Base-by-base conservation (phyloP, 2,797 vertebrate genomes). In the Anguilla obscura region DNA sequence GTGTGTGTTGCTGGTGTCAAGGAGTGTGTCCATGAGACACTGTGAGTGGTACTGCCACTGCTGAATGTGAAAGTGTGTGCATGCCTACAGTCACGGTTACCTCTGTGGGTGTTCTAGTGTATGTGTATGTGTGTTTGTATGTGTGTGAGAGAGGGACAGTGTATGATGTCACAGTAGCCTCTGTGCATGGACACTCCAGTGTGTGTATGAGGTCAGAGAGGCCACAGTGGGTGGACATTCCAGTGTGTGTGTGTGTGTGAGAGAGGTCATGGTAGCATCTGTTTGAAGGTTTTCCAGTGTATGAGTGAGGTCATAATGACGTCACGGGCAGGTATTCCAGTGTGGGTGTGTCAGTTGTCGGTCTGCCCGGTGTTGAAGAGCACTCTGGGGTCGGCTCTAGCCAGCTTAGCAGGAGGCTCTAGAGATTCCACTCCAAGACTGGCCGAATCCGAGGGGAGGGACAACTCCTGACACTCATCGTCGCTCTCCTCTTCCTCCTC, bases 401-500 rank as follows among this genome's bases (percentile, higher is more conserved):
- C 96, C 90, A 98, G 93, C 91, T 99, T 98, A 86, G 96, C 95
- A 0, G 98, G 97, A 0, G 98, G 98, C 90, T 99, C 97, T 92
- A 98, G 93, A 52, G 97, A 93, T 87, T 98, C 97, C 0, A 96
- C 96, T 0, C 96, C 96, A 0, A 97, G 96, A 89, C 96, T 93
- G 0, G 92, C 91, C 0, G 92, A 92, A 0, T 97, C 96, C 14
- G 94, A 90, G 0, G 95, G 94, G 85, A 98, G 95, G 1, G 96
- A 94, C 89, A 98, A 94, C 93, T 98, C 97, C 90, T 97, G 97
- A 87, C 96, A 94, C 90, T 98, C 96, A 0, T 98, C 97, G 0
- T 98, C 98, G 4, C 98, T 98, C 66, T 98, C 98, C 54, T 98
- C 98, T 9, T 98, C 98, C 50, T 98, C 98, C 16, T 99, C 98